phyloP scores from a whole-genome alignment of 2,888 invertebrate genomes.

The Biston stratarius region DNA sequence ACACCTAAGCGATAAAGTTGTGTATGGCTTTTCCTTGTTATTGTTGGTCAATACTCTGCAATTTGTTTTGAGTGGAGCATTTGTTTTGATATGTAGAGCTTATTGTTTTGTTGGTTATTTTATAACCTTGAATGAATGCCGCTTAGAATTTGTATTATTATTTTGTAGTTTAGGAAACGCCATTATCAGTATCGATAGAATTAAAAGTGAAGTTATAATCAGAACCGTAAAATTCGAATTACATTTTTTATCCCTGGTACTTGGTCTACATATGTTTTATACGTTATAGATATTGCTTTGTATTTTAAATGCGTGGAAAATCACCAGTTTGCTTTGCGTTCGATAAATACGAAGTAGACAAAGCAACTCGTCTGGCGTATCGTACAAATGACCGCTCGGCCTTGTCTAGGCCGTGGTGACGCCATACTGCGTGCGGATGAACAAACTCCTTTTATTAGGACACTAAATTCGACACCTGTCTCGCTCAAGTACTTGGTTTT shows the following conservation, averaged over 20 bases:
- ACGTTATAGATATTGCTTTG: too few relatives aligned
- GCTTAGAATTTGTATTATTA: too few relatives aligned
- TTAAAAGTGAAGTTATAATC: too few relatives aligned
- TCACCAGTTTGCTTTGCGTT: constrained; percentile 57
- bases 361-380: constrained; percentile 76
- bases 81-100: constrained; percentile 8
- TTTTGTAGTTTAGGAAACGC: too few relatives aligned
- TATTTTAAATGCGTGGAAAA: constrained; percentile 43
- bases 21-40: not conserved
- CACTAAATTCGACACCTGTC: constrained; percentile 66
- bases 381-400: constrained; percentile 83
- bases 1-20: not conserved
- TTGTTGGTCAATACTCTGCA: not conserved
- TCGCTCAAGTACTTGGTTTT: constrained; percentile 56
- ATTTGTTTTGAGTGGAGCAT: constrained; percentile 3
- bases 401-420: constrained; percentile 86
- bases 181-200: too few relatives aligned
- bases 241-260: too few relatives aligned
- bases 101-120: not conserved
- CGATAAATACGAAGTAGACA: constrained; percentile 67
- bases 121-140: too few relatives aligned
- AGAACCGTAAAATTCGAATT: too few relatives aligned
- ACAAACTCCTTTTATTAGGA: constrained; percentile 75
- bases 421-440: constrained; percentile 80
- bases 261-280: too few relatives aligned